Evolutionary conservation across 1,140 invertebrate genomes (phyloP), one percentile per base, ranked within the genome.

Genomic region (Bombus cullumanus): DNA sequence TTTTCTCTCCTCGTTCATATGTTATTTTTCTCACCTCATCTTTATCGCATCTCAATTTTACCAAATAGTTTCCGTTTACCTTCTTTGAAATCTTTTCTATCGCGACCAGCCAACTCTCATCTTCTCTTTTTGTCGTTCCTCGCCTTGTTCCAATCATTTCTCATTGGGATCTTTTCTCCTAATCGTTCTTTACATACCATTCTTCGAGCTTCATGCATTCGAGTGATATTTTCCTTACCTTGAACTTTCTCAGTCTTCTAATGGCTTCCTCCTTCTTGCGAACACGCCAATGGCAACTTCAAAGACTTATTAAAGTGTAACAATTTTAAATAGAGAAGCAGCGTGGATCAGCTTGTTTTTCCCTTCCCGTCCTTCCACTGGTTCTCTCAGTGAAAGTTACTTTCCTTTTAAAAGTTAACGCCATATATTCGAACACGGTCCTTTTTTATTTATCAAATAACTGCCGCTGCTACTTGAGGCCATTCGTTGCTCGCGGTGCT

Each of bases 391-490:
- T 37, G 68, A 34, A 5, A 34, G 25, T 88, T 88, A 91, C 74
- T 89, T 93, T 93, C 88, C 89, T 93, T 92, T 93, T 91, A 91
- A 93, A 93, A 93, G 91, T 93, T 93, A 91, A 88, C 91, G 86
- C 88, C 91, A 93, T 88, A 88, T 93, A 90, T 75, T 89, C 86
- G 87, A 92, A 92, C 91, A 92, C 86, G 76, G 80, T 89, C 72
- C 90, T 88, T 91, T 89, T 85, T 93, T 93, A 92, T 93, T 93
- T 93, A 93, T 93, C 88, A 87, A 87, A 87, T 81, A 71, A 74
- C 69, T 34, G 43, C 31, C 80, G 62, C 71, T 43, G 81, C 87
- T 41, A 79, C 43, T 66, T 69, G 72, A 53, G 83, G 71, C 87
- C 88, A 93, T 94, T 94, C 80, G 79, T 87, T 85, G 83, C 92